Conservation (phyloP, 2,797 vertebrate genomes). For the Heteromormyrus szaboi region DNA sequence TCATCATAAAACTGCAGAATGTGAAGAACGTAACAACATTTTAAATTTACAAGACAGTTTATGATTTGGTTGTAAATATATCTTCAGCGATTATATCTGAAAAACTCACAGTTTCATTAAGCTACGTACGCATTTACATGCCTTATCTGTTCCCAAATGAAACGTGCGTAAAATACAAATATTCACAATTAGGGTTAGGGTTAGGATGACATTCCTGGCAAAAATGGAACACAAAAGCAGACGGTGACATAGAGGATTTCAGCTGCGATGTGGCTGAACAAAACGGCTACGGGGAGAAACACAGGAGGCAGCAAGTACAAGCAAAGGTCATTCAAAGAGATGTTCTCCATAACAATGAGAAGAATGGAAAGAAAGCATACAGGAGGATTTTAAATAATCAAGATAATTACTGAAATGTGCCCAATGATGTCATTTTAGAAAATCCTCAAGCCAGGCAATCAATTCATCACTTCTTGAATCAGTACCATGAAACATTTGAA, state of each 20-base stretch:
- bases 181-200: not conserved
- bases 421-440: not conserved
- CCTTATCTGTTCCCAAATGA: not conserved
- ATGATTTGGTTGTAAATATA: not conserved
- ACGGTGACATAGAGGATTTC: not conserved
- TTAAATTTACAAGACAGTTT: not conserved
- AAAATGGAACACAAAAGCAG: not conserved
- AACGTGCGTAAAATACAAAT: not conserved
- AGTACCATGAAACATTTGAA: not conserved
- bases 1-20: not conserved
- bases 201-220: not conserved
- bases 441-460: not conserved
- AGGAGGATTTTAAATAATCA: not conserved
- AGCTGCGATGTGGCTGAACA: not conserved
- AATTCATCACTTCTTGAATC: not conserved
- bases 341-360: not conserved
- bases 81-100: not conserved
- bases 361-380: not conserved
- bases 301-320: not conserved
- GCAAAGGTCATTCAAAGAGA: not conserved
- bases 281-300: not conserved
- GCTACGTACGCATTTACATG: not conserved
- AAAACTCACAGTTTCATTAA: not conserved
- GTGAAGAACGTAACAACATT: not conserved
- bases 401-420: not conserved